Evolutionary conservation across 2,113 vertebrate genomes (phyloP).

Genomic region (Etia nguti): DNA sequence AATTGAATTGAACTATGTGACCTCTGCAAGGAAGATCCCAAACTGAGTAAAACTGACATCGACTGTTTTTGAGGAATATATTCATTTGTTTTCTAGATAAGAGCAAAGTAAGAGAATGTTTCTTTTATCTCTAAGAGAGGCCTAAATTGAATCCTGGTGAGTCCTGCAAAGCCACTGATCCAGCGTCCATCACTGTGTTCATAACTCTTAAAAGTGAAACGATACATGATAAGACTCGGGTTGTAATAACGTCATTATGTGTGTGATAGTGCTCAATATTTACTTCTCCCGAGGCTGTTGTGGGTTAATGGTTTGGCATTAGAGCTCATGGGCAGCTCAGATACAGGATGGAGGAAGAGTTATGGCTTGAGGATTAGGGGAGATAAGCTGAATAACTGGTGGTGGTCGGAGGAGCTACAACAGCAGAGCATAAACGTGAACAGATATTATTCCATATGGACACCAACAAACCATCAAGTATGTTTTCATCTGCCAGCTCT

Average conservation of each 20-base stretch:
- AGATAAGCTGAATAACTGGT: constrained; percentile 37
- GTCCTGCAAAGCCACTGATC: background rate
- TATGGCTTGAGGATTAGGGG: constrained; percentile 40
- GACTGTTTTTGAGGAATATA: background rate
- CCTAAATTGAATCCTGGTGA: background rate
- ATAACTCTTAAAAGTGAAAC: background rate
- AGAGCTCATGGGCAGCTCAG: constrained; percentile 13
- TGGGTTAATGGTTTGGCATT: background rate
- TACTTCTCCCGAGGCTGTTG: background rate
- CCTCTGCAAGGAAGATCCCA: background rate
- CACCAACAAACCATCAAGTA: background rate
- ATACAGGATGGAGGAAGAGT: constrained; percentile 21
- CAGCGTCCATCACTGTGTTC: background rate
- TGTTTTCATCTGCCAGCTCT: background rate
- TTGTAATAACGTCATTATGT: background rate
- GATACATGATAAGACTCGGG: background rate
- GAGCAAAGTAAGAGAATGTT: background rate
- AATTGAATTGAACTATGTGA: background rate
- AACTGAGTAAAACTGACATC: background rate
- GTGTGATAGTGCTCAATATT: background rate
- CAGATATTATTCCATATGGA: constrained; percentile 14
- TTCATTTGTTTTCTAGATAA: fast-evolving
- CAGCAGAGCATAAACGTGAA: background rate
- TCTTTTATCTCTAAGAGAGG: background rate
- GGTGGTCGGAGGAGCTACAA: background rate